Evolutionary conservation across 2,113 vertebrate species (phyloP).

Genomic region (Podarcis raffonei): DNA sequence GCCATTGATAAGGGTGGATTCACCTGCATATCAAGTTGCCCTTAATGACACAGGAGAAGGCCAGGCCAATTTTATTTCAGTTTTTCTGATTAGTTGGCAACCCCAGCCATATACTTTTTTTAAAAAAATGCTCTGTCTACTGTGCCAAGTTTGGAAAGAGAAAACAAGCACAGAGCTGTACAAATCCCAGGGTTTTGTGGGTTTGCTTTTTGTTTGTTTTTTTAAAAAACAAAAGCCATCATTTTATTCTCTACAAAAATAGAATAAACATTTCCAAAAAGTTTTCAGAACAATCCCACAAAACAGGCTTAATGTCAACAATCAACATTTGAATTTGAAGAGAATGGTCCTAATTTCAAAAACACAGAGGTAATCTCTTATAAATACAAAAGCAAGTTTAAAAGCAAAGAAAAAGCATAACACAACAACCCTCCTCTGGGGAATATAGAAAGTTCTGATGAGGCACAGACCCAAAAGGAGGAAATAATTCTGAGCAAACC

Average conservation of each 20-base stretch:
- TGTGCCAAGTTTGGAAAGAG: not conserved
- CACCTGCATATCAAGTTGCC: not conserved
- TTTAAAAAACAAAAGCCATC: not conserved
- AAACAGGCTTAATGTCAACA: slow-evolving; percentile 33
- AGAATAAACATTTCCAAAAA: slow-evolving; percentile 53
- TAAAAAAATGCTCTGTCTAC: not conserved
- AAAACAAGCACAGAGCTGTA: not conserved
- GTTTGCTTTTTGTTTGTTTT: slow-evolving; percentile 11
- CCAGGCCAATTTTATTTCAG: not conserved
- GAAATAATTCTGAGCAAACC: not conserved
- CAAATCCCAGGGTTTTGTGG: not conserved
- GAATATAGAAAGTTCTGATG: slow-evolving; percentile 30
- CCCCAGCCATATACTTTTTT: not conserved
- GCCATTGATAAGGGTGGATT: no score
- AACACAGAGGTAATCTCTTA: slow-evolving; percentile 54
- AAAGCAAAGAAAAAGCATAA: not conserved
- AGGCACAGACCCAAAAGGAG: not conserved
- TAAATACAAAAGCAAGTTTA: slow-evolving; percentile 45
- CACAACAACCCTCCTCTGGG: not conserved
- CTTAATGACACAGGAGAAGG: not conserved
- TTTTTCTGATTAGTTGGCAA: not conserved
- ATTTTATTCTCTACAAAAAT: slow-evolving; percentile 40
- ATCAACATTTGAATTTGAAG: slow-evolving; percentile 53
- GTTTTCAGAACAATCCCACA: slow-evolving; percentile 54
- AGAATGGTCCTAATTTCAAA: slow-evolving; percentile 42